Percentiles rank a stretch among this genome's conserved stretches.
Evolutionary conservation across 2,797 vertebrate genomes (phyloP).

Genomic region (Cottoperca gobio): DNA sequence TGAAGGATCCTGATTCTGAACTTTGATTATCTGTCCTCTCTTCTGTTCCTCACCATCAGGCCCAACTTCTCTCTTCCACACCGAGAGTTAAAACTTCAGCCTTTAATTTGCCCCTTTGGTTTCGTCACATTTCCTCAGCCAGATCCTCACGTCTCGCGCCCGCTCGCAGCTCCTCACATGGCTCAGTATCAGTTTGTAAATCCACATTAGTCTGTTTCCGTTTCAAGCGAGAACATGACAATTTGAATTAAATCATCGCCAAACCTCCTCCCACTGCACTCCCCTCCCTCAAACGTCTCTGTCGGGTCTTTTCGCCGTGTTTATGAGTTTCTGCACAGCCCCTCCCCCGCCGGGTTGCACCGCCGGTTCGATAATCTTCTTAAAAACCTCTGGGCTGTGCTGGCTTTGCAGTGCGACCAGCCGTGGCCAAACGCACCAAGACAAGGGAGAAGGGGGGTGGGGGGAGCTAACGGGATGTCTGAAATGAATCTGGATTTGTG

Average conservation of each 20-base stretch:
- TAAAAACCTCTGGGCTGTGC: constrained; percentile 70
- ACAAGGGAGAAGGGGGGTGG: too few species aligned
- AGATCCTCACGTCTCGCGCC: constrained; percentile 27
- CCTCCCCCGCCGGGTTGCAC: constrained; percentile 37
- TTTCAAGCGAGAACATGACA: constrained; percentile 62
- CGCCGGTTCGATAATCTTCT: constrained; percentile 70
- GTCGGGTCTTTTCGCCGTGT: constrained; percentile 34
- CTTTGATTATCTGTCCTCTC: background rate
- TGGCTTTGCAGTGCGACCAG: constrained; percentile 69
- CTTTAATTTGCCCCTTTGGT: constrained; percentile 56
- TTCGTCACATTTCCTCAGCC: constrained; percentile 38
- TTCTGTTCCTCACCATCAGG: constrained; percentile 10
- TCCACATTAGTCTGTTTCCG: constrained; percentile 43
- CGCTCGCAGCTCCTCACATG: constrained; percentile 21
- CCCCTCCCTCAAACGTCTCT: constrained; percentile 45
- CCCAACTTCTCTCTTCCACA: constrained; percentile 18
- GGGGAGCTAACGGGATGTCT: constrained; percentile 53
- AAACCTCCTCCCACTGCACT: constrained; percentile 28
- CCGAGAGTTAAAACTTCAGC: constrained; percentile 52
- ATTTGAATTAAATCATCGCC: constrained; percentile 71
- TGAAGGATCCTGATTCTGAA: background rate
- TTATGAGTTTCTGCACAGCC: constrained; percentile 55
- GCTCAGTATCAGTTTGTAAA: constrained; percentile 57
- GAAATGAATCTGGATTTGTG: constrained; percentile 75
- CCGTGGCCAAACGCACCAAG: constrained; percentile 66